Conservation (phyloP, 2,113 vertebrate genomes). For the Cacatua alba region DNA sequence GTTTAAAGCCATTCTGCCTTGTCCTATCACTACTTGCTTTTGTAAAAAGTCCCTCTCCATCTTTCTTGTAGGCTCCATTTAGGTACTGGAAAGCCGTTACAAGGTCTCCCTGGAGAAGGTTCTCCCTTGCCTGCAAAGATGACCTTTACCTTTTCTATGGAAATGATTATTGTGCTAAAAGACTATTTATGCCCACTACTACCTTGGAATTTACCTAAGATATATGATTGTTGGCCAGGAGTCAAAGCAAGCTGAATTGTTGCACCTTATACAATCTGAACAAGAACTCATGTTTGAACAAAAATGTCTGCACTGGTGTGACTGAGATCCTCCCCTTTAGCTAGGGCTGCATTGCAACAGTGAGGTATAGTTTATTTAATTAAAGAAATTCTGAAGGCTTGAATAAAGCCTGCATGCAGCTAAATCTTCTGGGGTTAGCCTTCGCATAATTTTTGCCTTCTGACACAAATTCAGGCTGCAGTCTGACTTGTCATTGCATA, state of each 20-base stretch:
- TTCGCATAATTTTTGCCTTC: not conserved
- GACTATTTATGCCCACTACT: too few species aligned
- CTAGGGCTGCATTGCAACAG: not conserved
- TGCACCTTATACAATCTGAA: not conserved
- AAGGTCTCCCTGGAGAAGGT: not conserved
- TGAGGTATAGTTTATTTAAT: not conserved
- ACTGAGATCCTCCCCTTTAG: not conserved
- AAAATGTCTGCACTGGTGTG: not conserved
- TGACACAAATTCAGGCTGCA: not conserved
- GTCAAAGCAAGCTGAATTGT: not conserved
- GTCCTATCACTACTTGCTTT: not conserved
- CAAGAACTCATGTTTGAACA: not conserved
- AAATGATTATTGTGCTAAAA: not conserved
- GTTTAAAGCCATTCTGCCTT: not conserved
- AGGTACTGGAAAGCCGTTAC: not conserved
- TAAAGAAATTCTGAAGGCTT: not conserved
- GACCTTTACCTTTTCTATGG: not conserved
- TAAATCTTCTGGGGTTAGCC: not conserved
- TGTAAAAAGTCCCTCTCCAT: not conserved
- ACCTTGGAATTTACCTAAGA: not conserved
- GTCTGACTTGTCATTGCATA: not conserved
- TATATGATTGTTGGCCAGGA: not conserved
- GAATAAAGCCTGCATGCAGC: not conserved
- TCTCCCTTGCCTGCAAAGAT: not conserved
- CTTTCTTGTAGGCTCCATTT: not conserved